phyloP scores from a whole-genome alignment of 2,888 invertebrate genomes.

The Chironomus riparius region DNA sequence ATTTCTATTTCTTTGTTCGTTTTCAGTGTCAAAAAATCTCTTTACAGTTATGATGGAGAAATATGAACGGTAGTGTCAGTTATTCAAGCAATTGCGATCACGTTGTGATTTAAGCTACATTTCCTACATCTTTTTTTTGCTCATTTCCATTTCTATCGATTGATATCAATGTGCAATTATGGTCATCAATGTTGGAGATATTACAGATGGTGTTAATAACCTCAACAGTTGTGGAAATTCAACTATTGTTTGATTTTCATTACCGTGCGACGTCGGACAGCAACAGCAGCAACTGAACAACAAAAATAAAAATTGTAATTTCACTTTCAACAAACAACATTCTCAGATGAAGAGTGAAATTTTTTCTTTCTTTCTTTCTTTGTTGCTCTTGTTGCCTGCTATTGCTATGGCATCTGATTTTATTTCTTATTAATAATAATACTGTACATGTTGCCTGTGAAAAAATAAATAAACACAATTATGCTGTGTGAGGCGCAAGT shows the following conservation, averaged over 20 bases:
- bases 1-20: background rate
- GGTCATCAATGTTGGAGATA: background rate
- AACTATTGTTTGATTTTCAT: background rate
- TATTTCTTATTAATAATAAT: too few species aligned
- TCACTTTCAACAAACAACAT: constrained; percentile 25
- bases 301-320: background rate
- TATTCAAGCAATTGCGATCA: background rate
- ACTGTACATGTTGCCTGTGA: too few species aligned
- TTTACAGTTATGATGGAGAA: background rate
- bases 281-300: background rate
- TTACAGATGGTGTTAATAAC: constrained; percentile 6
- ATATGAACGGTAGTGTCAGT: background rate
- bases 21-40: background rate
- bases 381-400: background rate
- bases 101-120: background rate
- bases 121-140: too few species aligned
- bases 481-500: background rate
- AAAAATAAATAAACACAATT: too few species aligned
- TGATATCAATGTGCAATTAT: background rate
- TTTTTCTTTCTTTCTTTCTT: background rate
- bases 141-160: too few species aligned
- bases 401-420: too few species aligned
- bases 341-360: constrained; percentile 24
- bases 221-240: background rate
- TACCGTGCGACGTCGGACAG: background rate